Evolutionary conservation across 2,113 vertebrate species (phyloP), one percentile per base, ranked within the genome.

Genomic region (Albula glossodonta): DNA sequence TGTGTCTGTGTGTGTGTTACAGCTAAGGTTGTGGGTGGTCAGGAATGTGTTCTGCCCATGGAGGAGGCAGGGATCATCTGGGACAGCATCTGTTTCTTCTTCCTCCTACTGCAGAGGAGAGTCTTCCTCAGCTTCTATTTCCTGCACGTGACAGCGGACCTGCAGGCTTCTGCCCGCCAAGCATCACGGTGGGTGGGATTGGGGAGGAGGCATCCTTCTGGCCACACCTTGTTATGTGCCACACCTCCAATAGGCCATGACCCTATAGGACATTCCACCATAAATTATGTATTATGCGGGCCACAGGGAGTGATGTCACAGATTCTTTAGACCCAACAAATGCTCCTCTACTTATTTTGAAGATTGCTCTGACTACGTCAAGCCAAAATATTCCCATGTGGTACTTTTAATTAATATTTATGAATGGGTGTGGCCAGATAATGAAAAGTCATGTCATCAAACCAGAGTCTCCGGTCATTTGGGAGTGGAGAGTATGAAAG

Each of bases 61-160:
- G 97, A 98, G 86, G 97, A 98, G 92, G 98, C 98, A 0, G 98
- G 98, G 0, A 94, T 99, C 90, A 96, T 99, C 81, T 99, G 97
- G 98, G 98, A 99, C 92, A 95, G 98, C 50, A 94, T 99, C 90
- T 99, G 98, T 88, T 98, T 99, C 89, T 94, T 98, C 90, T 99
- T 96, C 92, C 95, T 99, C 86, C 87, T 99, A 84, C 95, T 98
- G 78, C 98, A 99, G 92, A 96, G 98, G 5, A 96, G 98, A 0
- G 88, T 98, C 91, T 99, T 99, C 91, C 96, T 99, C 92, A 99
- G 98, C 87, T 94, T 93, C 92, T 99, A 99, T 94, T 99, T 96
- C 88, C 82, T 97, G 78, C 97, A 99, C 0, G 95, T 99, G 74
- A 91, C 91, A 0, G 92, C 94, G 0, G 97, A 99, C 66, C 95